Evolutionary conservation across 2,888 invertebrate genomes (phyloP), one percentile per base, ranked within the genome.

Genomic region (Lycia hirtaria): DNA sequence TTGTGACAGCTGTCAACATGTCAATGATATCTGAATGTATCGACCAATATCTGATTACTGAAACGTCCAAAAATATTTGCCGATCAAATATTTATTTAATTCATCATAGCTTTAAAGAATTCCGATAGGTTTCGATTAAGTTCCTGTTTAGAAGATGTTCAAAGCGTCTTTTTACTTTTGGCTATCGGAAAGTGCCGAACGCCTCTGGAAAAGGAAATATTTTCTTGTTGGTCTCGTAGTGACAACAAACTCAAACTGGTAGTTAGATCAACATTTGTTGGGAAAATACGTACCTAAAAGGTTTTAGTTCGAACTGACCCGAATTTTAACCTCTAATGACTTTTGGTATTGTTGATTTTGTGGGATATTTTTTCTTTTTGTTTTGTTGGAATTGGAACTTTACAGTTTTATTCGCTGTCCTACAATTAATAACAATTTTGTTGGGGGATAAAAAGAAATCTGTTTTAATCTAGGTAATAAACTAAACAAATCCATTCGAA

Each of bases 1-100:
- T 62, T 74, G 64, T 78, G 78, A 62, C 83, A 87, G 82, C 85
- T 91, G 90, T 87, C 90, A 87, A 83, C 71, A 64, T 83, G 83
- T 87, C 87, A 76, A 70, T 65, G 76, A 78, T 86, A 81, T 76
- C 68, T 71, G 75, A 71, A 72, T 78, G 80, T 87, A 87, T 88
- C 85, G 68, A 73, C 77, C 72, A 65, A 62, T 71, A 74, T 59
- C 63, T 24, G 10, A 30, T 53, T 3, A 37, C 17, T 74, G 41
- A 55, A 62, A 62, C 48, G 24, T 50, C 43, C 40, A 56, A 33
- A 52, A 41, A 15, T 43, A 30, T 54, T 48, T 54, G 37, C 38
- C 1, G 35, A 30, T 7, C 28, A 43, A 52, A 56, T 52, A 52
- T 56, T 48, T 26, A 15, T 49, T 53, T 32, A 14, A 44, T 54